Percentiles rank a stretch among this genome's conserved stretches.
Evolutionary conservation across 2,113 vertebrate genomes (phyloP).

Genomic region (Meleagris gallopavo): DNA sequence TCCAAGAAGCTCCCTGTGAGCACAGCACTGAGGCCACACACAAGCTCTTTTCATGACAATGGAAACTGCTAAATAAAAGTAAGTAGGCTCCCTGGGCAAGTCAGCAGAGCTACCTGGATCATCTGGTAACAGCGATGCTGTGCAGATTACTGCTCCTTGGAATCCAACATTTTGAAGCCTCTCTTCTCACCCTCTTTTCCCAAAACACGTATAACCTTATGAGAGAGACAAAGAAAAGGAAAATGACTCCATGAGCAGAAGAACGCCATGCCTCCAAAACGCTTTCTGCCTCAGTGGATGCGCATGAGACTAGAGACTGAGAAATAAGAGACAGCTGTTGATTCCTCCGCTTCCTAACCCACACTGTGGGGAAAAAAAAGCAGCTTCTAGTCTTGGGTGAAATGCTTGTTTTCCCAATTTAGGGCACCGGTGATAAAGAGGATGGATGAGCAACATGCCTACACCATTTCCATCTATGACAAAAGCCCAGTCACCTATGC

Average conservation of each 20-base stretch:
- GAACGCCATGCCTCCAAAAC: neutral
- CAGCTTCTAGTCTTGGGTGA: neutral
- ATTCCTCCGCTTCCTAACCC: neutral
- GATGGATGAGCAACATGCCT: neutral
- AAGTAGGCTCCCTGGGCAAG: neutral
- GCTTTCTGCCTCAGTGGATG: neutral
- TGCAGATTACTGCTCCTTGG: neutral
- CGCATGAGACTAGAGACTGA: neutral
- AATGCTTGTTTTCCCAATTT: neutral
- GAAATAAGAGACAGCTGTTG: neutral
- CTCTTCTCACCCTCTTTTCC: neutral
- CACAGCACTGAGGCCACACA: fast-evolving
- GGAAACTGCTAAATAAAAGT: neutral
- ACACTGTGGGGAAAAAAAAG: neutral
- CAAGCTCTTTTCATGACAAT: neutral
- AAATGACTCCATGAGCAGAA: neutral
- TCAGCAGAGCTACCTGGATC: neutral
- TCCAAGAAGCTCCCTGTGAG: neutral
- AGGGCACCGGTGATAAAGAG: neutral
- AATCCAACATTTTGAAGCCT: neutral
- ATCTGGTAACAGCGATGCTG: fast-evolving
- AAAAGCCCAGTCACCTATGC: neutral
- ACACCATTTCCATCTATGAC: slow-evolving; percentile 16
- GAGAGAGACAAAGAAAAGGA: neutral
- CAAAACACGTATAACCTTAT: neutral